These are phyloP conservation scores for Leucoraja ocellata DNA, from an alignment of 2,797 vertebrate genomes.

Conservation along the genomic window DNA sequence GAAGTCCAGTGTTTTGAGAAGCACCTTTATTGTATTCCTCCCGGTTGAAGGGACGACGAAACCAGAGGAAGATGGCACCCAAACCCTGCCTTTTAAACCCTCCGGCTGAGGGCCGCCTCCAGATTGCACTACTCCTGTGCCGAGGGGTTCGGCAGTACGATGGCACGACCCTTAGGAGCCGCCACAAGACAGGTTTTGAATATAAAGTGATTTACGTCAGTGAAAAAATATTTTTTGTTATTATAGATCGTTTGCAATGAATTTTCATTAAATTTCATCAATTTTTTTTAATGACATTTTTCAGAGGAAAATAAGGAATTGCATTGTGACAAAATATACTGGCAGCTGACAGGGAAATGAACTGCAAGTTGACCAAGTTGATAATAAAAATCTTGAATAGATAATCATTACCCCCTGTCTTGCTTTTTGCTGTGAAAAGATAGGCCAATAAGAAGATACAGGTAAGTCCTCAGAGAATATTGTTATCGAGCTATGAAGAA, in stretches of 20 bases:
- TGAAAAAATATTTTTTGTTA: background rate
- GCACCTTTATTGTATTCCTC: too few species aligned
- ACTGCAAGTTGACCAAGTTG: background rate
- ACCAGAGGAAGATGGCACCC: too few species aligned
- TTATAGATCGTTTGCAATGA: background rate
- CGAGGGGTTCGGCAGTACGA: too few species aligned
- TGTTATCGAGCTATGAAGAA: conserved; percentile 3
- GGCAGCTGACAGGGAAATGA: background rate
- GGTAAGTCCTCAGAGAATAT: conserved; percentile 4
- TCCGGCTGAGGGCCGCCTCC: too few species aligned
- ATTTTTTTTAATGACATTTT: background rate
- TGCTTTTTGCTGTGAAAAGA: background rate
- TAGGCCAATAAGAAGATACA: background rate
- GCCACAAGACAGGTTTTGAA: background rate
- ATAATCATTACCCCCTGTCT: background rate
- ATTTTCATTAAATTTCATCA: background rate
- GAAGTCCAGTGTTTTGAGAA: too few species aligned
- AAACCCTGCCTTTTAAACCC: too few species aligned
- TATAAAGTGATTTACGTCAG: background rate
- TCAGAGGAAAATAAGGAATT: background rate
- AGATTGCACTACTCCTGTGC: too few species aligned
- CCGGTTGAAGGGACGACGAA: too few species aligned
- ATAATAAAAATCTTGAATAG: background rate
- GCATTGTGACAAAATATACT: background rate
- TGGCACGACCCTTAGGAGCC: too few species aligned